phyloP scores from a whole-genome alignment of 2,888 invertebrate species.

The Acanthosepion pharaonis region DNA sequence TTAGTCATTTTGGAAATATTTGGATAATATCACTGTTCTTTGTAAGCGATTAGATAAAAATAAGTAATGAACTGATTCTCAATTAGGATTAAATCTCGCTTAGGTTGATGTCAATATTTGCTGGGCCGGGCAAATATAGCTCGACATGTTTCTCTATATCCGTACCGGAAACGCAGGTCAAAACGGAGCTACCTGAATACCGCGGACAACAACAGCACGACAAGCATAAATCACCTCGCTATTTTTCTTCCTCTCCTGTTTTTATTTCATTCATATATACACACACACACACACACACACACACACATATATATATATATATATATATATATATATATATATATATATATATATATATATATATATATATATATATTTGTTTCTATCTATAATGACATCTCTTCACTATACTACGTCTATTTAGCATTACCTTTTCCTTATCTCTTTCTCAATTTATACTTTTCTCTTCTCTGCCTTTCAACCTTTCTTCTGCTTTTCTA shows the following conservation, averaged over 20 bases:
- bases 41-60: not conserved
- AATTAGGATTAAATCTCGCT: not conserved
- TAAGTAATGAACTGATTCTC: not conserved
- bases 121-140: not conserved
- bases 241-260: not conserved
- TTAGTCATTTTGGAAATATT: not conserved
- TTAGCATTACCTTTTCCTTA: not conserved
- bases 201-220: not conserved
- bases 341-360: too few relatives aligned
- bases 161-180: not conserved
- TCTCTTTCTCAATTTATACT: not conserved
- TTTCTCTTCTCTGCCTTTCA: not conserved
- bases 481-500: not conserved
- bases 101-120: conserved; percentile 1
- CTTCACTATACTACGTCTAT: not conserved
- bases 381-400: too few relatives aligned
- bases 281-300: too few relatives aligned
- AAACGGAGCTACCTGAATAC: not conserved
- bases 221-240: not conserved
- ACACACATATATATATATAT: too few relatives aligned
- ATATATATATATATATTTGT: too few relatives aligned
- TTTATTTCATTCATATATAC: not conserved
- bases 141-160: not conserved
- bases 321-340: too few relatives aligned
- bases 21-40: not conserved